phyloP scores from a whole-genome alignment of 2,888 invertebrate species.

The Lagria hirta region DNA sequence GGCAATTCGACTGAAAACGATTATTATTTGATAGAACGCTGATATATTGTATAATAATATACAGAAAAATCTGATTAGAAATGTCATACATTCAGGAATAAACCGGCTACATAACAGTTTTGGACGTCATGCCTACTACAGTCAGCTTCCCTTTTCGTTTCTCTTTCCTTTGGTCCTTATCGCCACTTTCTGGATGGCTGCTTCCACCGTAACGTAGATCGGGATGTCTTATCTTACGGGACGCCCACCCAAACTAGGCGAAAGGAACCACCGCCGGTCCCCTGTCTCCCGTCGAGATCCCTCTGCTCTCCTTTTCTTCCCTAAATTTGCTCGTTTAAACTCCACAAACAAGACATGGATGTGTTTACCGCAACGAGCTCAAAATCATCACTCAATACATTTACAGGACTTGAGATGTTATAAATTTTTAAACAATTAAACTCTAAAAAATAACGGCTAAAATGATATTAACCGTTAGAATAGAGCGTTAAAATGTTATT shows the following conservation, averaged over 20 bases:
- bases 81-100: too few relatives aligned
- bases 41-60: too few relatives aligned
- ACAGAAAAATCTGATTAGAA: too few relatives aligned
- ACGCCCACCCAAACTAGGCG: conserved; percentile 31
- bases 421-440: too few relatives aligned
- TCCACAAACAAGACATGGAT: conserved; percentile 25
- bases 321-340: conserved; percentile 23
- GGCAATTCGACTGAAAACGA: too few relatives aligned
- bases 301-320: conserved; percentile 28
- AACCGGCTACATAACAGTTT: conserved; percentile 4
- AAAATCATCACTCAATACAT: conserved; percentile 21
- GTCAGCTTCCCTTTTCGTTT: conserved; percentile 31
- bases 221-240: conserved; percentile 52
- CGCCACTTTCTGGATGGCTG: conserved; percentile 56
- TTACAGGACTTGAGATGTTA: too few relatives aligned
- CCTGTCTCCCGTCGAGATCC: conserved; percentile 28
- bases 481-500: too few relatives aligned
- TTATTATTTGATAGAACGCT: too few relatives aligned
- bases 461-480: too few relatives aligned
- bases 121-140: conserved; percentile 11
- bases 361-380: conserved; percentile 23
- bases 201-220: conserved; percentile 52
- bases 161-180: conserved; percentile 52
- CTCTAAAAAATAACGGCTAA: too few relatives aligned
- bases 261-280: conserved; percentile 21